A percentile compares a stretch with the other conserved stretches of the same genome.
Conservation (phyloP, 1,140 invertebrate genomes). For the Listronotus oregonensis region DNA sequence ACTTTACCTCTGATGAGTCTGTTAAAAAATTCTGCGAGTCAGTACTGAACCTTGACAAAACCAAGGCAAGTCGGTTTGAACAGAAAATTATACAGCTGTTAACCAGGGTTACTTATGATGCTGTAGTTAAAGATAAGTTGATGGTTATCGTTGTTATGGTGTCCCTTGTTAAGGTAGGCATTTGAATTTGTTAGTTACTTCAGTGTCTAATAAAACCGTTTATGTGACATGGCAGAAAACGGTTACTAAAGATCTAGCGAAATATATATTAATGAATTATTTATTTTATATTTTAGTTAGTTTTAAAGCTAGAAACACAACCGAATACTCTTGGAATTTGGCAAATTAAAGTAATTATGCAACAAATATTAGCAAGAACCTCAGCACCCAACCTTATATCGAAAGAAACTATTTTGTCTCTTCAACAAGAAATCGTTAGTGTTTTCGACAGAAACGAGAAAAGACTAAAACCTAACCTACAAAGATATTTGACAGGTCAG, state of each 20-base stretch:
- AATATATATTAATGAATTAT: no score
- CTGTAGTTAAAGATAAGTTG: conserved; percentile 83
- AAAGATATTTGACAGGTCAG: conserved; percentile 57
- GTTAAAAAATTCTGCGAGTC: conserved; percentile 69
- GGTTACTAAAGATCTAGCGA: no score
- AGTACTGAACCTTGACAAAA: conserved; percentile 60
- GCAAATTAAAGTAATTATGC: conserved; percentile 68
- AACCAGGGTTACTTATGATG: conserved; percentile 81
- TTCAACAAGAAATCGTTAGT: conserved; percentile 62
- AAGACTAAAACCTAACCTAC: conserved; percentile 57
- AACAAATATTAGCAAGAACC: conserved; percentile 56
- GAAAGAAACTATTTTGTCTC: conserved; percentile 59
- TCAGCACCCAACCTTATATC: conserved; percentile 52
- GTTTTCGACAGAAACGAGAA: conserved; percentile 64
- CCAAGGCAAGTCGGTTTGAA: conserved; percentile 20
- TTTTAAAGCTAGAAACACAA: conserved; percentile 56
- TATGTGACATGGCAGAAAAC: background rate
- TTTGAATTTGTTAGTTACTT: background rate
- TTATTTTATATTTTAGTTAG: conserved; percentile 55
- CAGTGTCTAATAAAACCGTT: background rate
- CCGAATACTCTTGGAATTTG: conserved; percentile 64
- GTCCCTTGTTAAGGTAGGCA: conserved; percentile 68
- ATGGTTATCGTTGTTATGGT: conserved; percentile 77
- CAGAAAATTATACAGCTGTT: conserved; percentile 70
- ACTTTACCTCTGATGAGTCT: conserved; percentile 70